A percentile compares a stretch with the other conserved stretches of the same genome.
phyloP scores from a whole-genome alignment of 2,888 invertebrate species.

The Nyleta sp. region DNA sequence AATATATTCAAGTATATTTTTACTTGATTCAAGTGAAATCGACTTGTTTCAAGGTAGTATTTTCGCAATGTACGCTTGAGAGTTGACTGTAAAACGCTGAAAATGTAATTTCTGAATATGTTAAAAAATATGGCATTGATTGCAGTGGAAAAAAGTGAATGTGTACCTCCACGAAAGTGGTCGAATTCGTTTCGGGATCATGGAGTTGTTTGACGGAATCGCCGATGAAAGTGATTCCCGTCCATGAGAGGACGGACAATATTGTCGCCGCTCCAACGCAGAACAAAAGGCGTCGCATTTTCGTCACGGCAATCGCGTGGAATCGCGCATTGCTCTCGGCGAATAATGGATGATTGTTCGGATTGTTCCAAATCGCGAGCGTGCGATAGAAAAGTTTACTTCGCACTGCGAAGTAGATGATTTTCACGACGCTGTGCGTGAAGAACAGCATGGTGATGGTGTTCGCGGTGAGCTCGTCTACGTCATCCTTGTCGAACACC shows the following conservation, averaged over 20 bases:
- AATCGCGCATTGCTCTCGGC: conserved; percentile 92
- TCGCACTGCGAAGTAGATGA: conserved; percentile 88
- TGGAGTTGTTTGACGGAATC: conserved; percentile 88
- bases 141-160: not conserved
- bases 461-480: conserved; percentile 88
- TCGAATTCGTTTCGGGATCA: conserved; percentile 88
- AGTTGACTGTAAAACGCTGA: too few relatives aligned
- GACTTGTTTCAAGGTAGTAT: too few relatives aligned
- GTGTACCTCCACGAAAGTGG: conserved; percentile 85
- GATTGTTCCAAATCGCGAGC: conserved; percentile 92
- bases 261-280: conserved; percentile 86
- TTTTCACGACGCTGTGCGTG: conserved; percentile 89
- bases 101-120: too few relatives aligned
- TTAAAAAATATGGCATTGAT: too few relatives aligned
- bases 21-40: too few relatives aligned
- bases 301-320: conserved; percentile 88
- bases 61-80: too few relatives aligned
- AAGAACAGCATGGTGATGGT: conserved; percentile 93
- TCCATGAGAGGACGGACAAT: conserved; percentile 87
- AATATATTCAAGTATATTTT: too few relatives aligned
- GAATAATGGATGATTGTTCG: conserved; percentile 92
- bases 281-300: conserved; percentile 89
- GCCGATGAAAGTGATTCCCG: conserved; percentile 91
- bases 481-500: conserved; percentile 88
- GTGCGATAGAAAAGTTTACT: conserved; percentile 91